A percentile compares a stretch with the other conserved stretches of the same genome.
phyloP scores from a whole-genome alignment of 2,113 vertebrate species.

The Micronycteris hirsuta region DNA sequence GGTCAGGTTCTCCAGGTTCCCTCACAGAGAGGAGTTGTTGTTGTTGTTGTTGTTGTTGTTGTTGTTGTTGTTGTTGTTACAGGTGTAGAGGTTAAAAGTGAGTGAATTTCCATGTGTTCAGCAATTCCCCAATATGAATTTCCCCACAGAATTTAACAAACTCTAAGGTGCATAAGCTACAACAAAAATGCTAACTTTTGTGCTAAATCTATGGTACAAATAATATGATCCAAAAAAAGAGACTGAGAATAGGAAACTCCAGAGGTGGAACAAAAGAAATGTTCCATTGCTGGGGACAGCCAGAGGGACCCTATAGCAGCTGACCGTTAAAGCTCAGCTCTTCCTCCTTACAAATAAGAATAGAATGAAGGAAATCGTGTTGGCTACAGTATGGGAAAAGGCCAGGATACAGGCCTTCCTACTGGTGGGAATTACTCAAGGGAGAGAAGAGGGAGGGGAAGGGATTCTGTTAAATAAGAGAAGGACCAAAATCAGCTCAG shows the following conservation, averaged over 20 bases:
- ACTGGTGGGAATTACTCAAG: background rate
- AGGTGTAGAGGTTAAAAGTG: background rate
- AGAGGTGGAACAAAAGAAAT: background rate
- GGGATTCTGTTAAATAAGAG: background rate
- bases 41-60: background rate
- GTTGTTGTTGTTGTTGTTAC: background rate
- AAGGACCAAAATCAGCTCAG: background rate
- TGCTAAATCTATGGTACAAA: background rate
- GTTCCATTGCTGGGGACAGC: background rate
- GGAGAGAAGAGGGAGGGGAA: background rate
- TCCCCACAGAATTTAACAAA: background rate
- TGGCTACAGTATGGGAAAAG: background rate
- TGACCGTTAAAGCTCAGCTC: background rate
- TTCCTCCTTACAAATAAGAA: background rate
- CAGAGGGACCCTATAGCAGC: background rate
- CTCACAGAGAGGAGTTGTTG: background rate
- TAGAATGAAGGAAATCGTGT: background rate
- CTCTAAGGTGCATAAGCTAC: background rate
- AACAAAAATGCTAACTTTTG: slow-evolving; percentile 8
- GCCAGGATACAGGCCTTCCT: background rate
- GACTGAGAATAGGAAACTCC: background rate
- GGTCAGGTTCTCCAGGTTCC: background rate
- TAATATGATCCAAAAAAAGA: background rate
- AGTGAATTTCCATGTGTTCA: background rate
- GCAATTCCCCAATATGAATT: background rate